A percentile compares a stretch with the other conserved stretches of the same genome.
These are phyloP conservation scores for Glaucidium brasilianum DNA, from an alignment of 2,113 vertebrate species.

Conservation along the genomic window DNA sequence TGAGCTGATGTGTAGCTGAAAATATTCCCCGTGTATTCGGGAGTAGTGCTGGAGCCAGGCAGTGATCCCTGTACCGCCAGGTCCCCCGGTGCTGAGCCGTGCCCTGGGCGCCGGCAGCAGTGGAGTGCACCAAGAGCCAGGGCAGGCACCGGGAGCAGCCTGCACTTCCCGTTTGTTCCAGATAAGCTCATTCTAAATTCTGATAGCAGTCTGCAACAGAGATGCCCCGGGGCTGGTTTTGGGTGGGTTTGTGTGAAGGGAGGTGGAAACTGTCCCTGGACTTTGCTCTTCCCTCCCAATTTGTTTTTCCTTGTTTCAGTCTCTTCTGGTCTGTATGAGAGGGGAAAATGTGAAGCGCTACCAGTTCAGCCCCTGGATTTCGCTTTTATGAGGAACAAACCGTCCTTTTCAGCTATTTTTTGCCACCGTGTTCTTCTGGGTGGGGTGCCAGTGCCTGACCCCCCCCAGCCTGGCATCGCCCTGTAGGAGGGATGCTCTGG, in stretches of 20 bases:
- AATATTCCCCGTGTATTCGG: not conserved
- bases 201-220: not conserved
- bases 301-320: not conserved
- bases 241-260: not conserved
- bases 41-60: not conserved
- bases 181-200: not conserved
- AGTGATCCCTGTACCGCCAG: not conserved
- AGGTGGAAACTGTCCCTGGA: not conserved
- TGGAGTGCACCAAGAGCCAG: too few relatives aligned
- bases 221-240: rapidly evolving
- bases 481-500: not conserved
- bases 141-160: not conserved
- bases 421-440: rapidly evolving
- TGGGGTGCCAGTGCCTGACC: not conserved
- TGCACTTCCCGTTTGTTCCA: not conserved
- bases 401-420: not conserved
- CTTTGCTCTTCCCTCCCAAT: not conserved
- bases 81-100: not conserved
- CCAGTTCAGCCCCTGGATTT: not conserved
- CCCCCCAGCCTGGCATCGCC: not conserved
- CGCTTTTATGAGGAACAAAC: not conserved
- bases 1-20: not conserved
- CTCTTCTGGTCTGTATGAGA: not conserved
- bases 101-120: not conserved
- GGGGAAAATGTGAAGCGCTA: rapidly evolving